These are phyloP conservation scores for Equus przewalskii DNA, from an alignment of 2,113 vertebrate genomes.

Conservation along the genomic window DNA sequence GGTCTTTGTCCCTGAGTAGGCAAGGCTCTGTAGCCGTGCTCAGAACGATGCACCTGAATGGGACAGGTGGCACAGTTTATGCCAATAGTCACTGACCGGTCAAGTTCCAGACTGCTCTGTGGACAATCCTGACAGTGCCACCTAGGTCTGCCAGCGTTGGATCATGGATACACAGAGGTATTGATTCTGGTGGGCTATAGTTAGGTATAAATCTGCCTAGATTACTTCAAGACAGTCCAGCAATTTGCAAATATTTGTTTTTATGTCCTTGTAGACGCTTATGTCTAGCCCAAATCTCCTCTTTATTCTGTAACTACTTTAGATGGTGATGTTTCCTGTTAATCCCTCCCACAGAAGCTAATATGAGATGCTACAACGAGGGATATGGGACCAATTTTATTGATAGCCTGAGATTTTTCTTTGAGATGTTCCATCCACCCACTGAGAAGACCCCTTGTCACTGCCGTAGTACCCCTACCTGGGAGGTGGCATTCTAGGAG, in stretches of 20 bases:
- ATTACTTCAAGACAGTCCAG: background rate
- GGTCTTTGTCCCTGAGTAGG: background rate
- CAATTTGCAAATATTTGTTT: background rate
- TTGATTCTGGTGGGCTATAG: background rate
- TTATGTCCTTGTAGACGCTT: background rate
- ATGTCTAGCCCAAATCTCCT: background rate
- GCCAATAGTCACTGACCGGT: background rate
- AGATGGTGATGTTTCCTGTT: background rate
- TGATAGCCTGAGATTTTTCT: background rate
- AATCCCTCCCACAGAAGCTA: background rate
- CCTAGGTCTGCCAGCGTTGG: background rate
- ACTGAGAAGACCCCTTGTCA: background rate
- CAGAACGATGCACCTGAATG: background rate
- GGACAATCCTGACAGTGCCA: background rate
- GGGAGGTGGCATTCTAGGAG: background rate
- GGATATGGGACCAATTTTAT: background rate
- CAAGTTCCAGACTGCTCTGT: background rate
- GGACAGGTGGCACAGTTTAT: background rate
- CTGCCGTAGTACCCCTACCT: background rate
- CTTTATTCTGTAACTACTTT: background rate
- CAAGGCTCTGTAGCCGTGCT: no score
- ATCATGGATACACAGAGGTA: background rate
- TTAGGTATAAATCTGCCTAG: background rate
- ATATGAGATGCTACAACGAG: background rate
- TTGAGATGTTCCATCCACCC: background rate